Base-by-base conservation (phyloP, 2,888 invertebrate genomes). In the Heliconius ethilla region DNA sequence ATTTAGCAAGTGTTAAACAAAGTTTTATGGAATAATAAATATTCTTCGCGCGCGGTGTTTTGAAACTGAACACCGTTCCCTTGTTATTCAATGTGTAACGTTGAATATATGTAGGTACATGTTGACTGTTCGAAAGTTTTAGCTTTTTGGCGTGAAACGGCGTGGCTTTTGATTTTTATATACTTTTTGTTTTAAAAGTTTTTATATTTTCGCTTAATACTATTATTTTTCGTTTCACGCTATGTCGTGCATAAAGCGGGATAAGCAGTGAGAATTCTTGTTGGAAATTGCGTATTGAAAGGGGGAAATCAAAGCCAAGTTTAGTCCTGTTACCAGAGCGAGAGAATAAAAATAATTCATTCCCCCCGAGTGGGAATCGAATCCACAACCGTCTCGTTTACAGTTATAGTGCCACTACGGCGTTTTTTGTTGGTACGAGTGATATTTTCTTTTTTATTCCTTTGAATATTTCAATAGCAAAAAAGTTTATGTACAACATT, bases 21-120 rank as follows among this genome's bases (percentile, higher is more conserved):
- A 74, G 15, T 75, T 75, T 62, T 70, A n/a, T 29, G 33, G 45
- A 76, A 70, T 70, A 76, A 70, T 70, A 76, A 76, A 76, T 70
- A 76, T 63, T 70, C 76, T 22, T 76, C n/a, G n/a, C 76, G 29
- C 63, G 76, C 40, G 45, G 62, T 29, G 40, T 59, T 69, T 55
- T 40, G 74, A 62, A 74, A 74, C 29, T 74, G 40, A 45, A 74
- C 72, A 65, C 33, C n/a, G n/a, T 29, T 75, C 33, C 66, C 45
- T 66, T 63, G 63, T 65, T 75, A 29, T 75, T 51, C 29, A 33
- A 75, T n/a, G 75, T 75, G 65, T 59, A 37, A 55, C 55, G 10
- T n/a, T 11, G 10, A 40, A 40, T 40, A 40, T 10, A 75, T 75
- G 18, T 67, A 33, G 5, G 11, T 29, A 63, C 33, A 67, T 66